Base-by-base conservation (phyloP, 1,140 invertebrate genomes). In the Melitaea cinxia region DNA sequence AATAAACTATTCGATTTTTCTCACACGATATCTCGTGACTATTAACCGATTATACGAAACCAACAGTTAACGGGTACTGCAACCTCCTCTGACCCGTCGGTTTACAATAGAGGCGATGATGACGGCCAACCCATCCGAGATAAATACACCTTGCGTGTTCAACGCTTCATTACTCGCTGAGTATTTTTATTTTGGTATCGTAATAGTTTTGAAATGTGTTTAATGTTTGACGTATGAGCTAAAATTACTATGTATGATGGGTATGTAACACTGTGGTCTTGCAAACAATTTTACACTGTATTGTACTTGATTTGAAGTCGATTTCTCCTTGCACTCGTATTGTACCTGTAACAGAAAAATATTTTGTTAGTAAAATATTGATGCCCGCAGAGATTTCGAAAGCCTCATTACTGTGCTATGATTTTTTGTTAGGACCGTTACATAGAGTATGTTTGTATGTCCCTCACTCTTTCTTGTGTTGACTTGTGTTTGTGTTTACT, bases 161-260 rank as follows among this genome's bases (percentile, higher is more conserved):
- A 14, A 5, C 23, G 2, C 2, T 26, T 37, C 7, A 23, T 4
- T 45, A 15, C 12, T n/a, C 33, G 26, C 15, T 5, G 24, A 26
- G 42, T 9, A 50, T 45, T 37, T 71, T 67, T 23, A 55, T 42
- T 64, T 68, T 47, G 59, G 17, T 23, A 37, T 28, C 56, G 24
- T 63, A 68, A 68, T 64, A 71, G 53, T 71, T 68, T 71, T 63
- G 65, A 71, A 71, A 65, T 63, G 69, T 64, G 65, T 45, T 71
- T 50, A 66, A 24, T 49, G 45, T 66, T 66, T 49, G 54, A 53
- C 15, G 54, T 54, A 30, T 53, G 53, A 70, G 14, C 26, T 47
- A 49, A 26, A 53, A 61, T 54, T 53, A 65, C 30, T 61, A 47
- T 45, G 21, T 56, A 30, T 42, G 26, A 45, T 33, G 57, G n/a